Conservation (phyloP, 2,888 invertebrate species). For the Trissonchulus latispiculum region DNA sequence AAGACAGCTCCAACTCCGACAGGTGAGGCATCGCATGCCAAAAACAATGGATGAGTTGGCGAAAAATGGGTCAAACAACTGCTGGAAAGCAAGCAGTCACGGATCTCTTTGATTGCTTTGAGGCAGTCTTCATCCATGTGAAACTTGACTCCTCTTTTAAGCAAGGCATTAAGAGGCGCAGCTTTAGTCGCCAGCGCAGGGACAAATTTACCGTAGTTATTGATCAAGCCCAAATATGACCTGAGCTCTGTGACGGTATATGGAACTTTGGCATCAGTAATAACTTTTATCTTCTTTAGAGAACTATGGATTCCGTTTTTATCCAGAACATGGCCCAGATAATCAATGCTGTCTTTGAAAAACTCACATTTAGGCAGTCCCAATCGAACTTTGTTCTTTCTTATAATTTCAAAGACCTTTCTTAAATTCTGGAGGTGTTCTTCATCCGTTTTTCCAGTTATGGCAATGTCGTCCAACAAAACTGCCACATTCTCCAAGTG, state of each 20-base stretch:
- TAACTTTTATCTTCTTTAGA: neutral
- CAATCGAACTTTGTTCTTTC: neutral
- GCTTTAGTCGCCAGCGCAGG: neutral
- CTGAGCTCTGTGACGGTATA: neutral
- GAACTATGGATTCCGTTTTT: neutral
- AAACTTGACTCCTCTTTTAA: neutral
- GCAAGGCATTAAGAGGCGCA: neutral
- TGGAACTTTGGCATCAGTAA: neutral
- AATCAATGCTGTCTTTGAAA: neutral
- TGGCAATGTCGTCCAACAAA: neutral
- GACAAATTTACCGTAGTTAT: neutral
- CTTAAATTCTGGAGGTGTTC: neutral
- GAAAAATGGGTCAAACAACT: neutral
- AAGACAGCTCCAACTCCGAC: neutral
- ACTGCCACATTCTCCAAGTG: neutral
- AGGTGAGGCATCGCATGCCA: constrained; percentile 1
- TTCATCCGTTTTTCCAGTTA: neutral
- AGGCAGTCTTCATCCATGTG: neutral
- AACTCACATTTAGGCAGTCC: neutral
- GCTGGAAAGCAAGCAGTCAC: neutral
- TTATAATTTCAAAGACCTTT: neutral
- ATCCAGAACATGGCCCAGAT: neutral
- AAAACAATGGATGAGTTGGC: neutral
- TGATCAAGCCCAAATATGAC: neutral
- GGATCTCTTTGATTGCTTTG: neutral